Conservation (phyloP, 2,888 invertebrate species). For the Pseudanteris insignis region DNA sequence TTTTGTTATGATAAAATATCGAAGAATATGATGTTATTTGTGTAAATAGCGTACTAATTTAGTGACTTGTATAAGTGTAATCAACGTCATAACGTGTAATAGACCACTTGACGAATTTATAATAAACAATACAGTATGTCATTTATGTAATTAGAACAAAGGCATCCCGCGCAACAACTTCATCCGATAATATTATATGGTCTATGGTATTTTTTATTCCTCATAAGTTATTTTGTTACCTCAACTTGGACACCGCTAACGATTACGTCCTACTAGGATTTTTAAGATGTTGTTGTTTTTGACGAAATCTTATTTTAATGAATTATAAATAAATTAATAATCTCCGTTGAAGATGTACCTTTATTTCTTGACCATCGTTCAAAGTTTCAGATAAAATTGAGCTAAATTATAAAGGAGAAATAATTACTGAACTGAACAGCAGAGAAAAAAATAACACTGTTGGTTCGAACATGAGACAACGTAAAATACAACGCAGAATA, state of each 20-base stretch:
- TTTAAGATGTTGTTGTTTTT: constrained; percentile 58
- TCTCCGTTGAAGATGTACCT: constrained; percentile 55
- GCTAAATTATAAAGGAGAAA: too few relatives aligned
- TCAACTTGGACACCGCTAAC: constrained; percentile 50
- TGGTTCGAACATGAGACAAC: too few relatives aligned
- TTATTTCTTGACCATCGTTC: too few relatives aligned
- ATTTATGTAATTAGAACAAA: too few relatives aligned
- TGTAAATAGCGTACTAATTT: constrained; percentile 64
- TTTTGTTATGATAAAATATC: constrained; percentile 57
- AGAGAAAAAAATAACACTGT: too few relatives aligned
- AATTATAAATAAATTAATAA: constrained; percentile 60
- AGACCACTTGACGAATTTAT: constrained; percentile 48
- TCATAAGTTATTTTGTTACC: constrained; percentile 62
- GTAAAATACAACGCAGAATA: too few relatives aligned
- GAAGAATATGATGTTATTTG: constrained; percentile 62
- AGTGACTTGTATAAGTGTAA: constrained; percentile 53
- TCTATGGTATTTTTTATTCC: constrained; percentile 60
- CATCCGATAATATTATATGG: constrained; percentile 17
- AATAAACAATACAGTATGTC: too few relatives aligned
- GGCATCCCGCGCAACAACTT: constrained; percentile 44
- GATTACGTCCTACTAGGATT: constrained; percentile 52
- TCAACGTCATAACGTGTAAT: constrained; percentile 44
- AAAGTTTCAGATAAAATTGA: too few relatives aligned
- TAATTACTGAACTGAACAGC: too few relatives aligned
- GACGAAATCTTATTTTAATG: constrained; percentile 59